A percentile compares a stretch with the other conserved stretches of the same genome.
Evolutionary conservation across 2,797 vertebrate genomes (phyloP).

Genomic region (Oophaga sylvatica): DNA sequence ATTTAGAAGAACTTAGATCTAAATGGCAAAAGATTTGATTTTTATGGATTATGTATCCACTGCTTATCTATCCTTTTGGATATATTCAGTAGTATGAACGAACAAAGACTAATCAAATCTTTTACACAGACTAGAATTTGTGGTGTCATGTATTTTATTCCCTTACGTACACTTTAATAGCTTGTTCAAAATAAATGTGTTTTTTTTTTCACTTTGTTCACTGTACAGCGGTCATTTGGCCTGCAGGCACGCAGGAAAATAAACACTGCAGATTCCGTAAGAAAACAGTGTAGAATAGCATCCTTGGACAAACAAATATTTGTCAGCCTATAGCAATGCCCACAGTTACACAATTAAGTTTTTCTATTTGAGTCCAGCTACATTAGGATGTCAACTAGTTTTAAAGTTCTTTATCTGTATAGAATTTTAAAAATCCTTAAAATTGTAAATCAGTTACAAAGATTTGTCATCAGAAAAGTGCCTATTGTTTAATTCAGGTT

Average conservation of each 20-base stretch:
- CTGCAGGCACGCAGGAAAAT: conserved; percentile 44
- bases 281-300: conserved; percentile 56
- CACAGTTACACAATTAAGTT: conserved; percentile 27
- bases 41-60: too few species aligned
- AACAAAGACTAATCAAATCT: too few species aligned
- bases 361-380: conserved; percentile 2
- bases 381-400: neutral
- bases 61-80: too few species aligned
- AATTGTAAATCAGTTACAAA: neutral
- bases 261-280: conserved; percentile 48
- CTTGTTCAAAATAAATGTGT: neutral
- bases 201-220: neutral
- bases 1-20: too few species aligned
- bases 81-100: too few species aligned
- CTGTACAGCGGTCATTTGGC: neutral
- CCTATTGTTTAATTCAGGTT: too few species aligned
- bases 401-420: neutral
- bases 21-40: too few species aligned
- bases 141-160: too few species aligned
- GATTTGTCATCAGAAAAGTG: too few species aligned
- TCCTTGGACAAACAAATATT: conserved; percentile 54
- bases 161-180: neutral
- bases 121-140: too few species aligned
- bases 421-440: neutral
- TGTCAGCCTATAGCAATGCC: conserved; percentile 25